Conservation (phyloP, 2,797 vertebrate genomes). For the Urocyon cinereoargenteus region DNA sequence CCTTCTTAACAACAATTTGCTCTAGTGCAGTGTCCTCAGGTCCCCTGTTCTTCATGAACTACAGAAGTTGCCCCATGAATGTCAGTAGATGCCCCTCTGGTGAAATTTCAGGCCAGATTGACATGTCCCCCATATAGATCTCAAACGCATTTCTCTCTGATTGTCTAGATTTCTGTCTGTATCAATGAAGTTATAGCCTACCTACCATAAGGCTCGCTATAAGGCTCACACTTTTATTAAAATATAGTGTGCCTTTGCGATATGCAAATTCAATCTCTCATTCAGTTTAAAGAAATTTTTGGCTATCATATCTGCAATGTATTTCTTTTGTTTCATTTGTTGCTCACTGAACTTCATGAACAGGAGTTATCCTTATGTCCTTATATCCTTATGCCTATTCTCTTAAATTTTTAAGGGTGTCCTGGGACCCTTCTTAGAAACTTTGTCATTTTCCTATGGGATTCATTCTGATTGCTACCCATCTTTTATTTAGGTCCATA, state of each 20-base stretch:
- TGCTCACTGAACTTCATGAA: neutral
- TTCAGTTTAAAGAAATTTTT: neutral
- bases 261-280: neutral
- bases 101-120: neutral
- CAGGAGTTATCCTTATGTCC: neutral
- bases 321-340: neutral
- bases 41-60: neutral
- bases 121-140: neutral
- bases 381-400: too few relatives aligned
- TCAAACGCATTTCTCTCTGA: neutral
- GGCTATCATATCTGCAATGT: neutral
- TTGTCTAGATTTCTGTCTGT: neutral
- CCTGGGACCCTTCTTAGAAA: too few relatives aligned
- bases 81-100: neutral
- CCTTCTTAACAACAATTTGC: neutral
- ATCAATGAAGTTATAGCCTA: neutral
- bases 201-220: neutral
- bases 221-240: neutral
- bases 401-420: neutral
- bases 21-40: neutral
- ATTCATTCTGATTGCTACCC: neutral
- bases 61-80: neutral
- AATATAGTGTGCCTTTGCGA: neutral
- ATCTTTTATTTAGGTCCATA: neutral
- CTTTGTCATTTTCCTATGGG: neutral